Conservation (phyloP, 2,888 invertebrate genomes). For the Sabellastarte sp. region DNA sequence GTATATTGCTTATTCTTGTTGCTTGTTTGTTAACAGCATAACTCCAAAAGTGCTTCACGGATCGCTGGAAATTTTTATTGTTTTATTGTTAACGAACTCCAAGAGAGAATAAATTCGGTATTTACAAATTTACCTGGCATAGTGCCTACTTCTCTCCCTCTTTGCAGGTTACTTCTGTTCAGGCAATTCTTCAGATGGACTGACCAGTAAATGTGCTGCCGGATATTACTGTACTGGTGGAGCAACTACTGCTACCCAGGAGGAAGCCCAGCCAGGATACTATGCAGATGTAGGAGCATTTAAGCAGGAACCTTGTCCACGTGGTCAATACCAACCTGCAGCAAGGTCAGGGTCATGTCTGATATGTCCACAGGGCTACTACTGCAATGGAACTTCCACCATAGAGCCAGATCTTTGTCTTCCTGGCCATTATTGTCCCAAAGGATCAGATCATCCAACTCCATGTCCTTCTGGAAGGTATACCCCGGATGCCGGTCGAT, state of each 20-base stretch:
- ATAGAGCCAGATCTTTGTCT: slow-evolving; percentile 45
- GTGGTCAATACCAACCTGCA: slow-evolving; percentile 45
- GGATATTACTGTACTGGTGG: slow-evolving; percentile 57
- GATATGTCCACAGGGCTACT: slow-evolving; percentile 52
- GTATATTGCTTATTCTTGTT: too few species aligned
- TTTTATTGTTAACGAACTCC: too few species aligned
- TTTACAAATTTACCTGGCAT: too few species aligned
- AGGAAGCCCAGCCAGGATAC: slow-evolving; percentile 45
- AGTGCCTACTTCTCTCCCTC: too few species aligned
- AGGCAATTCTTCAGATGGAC: slow-evolving; percentile 37
- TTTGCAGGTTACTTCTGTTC: slow-evolving; percentile 52
- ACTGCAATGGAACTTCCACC: slow-evolving; percentile 39
- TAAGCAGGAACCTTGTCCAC: slow-evolving; percentile 51
- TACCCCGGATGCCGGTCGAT: slow-evolving; percentile 38
- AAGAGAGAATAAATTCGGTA: too few species aligned
- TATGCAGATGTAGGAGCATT: slow-evolving; percentile 49
- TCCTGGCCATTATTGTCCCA: slow-evolving; percentile 49
- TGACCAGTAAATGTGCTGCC: slow-evolving; percentile 37
- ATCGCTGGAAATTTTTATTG: too few species aligned
- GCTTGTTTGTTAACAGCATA: too few species aligned
- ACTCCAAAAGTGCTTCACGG: too few species aligned
- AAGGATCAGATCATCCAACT: slow-evolving; percentile 43
- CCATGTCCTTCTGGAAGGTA: slow-evolving; percentile 51
- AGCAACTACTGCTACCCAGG: slow-evolving; percentile 45
- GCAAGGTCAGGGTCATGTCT: slow-evolving; percentile 37